A percentile compares a stretch with the other conserved stretches of the same genome.
These are phyloP conservation scores for Aphrophora alni DNA, from an alignment of 2,888 invertebrate species.

Conservation along the genomic window DNA sequence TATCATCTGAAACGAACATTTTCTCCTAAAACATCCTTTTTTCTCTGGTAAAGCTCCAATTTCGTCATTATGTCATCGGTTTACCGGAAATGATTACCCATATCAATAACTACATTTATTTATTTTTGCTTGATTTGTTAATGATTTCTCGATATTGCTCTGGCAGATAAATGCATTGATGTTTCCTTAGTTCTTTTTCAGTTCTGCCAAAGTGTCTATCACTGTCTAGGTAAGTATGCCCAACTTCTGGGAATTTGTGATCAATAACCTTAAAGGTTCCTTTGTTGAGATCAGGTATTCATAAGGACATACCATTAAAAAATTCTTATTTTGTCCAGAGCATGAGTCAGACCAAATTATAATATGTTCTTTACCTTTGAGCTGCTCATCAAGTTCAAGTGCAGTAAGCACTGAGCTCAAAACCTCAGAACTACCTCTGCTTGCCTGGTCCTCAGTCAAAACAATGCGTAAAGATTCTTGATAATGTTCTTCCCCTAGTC, in stretches of 20 bases:
- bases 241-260: slow-evolving; percentile 54
- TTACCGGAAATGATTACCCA: slow-evolving; percentile 46
- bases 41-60: slow-evolving; percentile 43
- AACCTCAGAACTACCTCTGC: slow-evolving; percentile 39
- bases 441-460: slow-evolving; percentile 45
- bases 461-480: no score
- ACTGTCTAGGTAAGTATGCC: slow-evolving; percentile 53
- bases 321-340: slow-evolving; percentile 43
- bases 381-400: slow-evolving; percentile 24
- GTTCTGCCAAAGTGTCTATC: slow-evolving; percentile 54
- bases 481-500: no score
- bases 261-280: slow-evolving; percentile 51
- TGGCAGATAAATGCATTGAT: slow-evolving; percentile 49
- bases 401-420: slow-evolving; percentile 38
- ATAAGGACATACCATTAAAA: slow-evolving; percentile 35
- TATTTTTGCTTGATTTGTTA: slow-evolving; percentile 44
- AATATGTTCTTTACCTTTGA: slow-evolving; percentile 49
- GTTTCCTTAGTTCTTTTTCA: slow-evolving; percentile 51
- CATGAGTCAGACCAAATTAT: slow-evolving; percentile 38
- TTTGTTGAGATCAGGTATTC: slow-evolving; percentile 47
- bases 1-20: no score
- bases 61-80: slow-evolving; percentile 40
- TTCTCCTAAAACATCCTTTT: no score
- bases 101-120: slow-evolving; percentile 48
- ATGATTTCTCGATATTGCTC: slow-evolving; percentile 52